Evolutionary conservation across 2,888 invertebrate genomes (phyloP), one percentile per base, ranked within the genome.

Genomic region (Standfussiana lucernea): DNA sequence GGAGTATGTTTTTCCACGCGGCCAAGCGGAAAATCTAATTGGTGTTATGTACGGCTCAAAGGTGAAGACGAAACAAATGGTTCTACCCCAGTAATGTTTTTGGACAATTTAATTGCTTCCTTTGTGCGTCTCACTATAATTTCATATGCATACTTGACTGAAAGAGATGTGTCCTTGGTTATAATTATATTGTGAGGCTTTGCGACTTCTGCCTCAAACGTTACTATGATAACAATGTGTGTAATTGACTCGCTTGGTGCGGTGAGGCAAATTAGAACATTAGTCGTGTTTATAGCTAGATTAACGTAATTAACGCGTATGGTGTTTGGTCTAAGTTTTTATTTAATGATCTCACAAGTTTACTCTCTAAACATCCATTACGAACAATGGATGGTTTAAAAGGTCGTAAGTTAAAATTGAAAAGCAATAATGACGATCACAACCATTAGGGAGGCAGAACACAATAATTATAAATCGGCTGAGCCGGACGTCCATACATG

Each of bases 21-120:
- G 91, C 88, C 89, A 87, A 93, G 94, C 89, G 89, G 92, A 94
- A 94, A 94, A 95, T 94, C 90, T 94, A 93, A 95, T 94, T 94
- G 92, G 88, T 89, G 88, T 86, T 90, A 89, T 91, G 87, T 89
- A 84, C 64, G 84, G 86, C 89, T 90, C 90, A 92, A 90, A 92
- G 91, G 91, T 89, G 90, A 85, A 90, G 87, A 87, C 81, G 86
- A 88, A 86, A 90, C 90, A 92, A 90, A 91, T 89, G 89, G 79
- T 89, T 87, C 83, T 78, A 85, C 82, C 81, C 84, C 85, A 86
- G 84, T 83, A 88, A 89, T 90, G 90, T 91, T 91, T 91, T 91
- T 89, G 88, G 89, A 89, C 89, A 89, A 89, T 85, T 90, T 91
- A 91, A 92, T 92, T 91, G 90, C 89, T 91, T 89, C 90, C 91